phyloP scores from a whole-genome alignment of 2,113 vertebrate genomes.

The Sinocyclocheilus anshuiensis region DNA sequence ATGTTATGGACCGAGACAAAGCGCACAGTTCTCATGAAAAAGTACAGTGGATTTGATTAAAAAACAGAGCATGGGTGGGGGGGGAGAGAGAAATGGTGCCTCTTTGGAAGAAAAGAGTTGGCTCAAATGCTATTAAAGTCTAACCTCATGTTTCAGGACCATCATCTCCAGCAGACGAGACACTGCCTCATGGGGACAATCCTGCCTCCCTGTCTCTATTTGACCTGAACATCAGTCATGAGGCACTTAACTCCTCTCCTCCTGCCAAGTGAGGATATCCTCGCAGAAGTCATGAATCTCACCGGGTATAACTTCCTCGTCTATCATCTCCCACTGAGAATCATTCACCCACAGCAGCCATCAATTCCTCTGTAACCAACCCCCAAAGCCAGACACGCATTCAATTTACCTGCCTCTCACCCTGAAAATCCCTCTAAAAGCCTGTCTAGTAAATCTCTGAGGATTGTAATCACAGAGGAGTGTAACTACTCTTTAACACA shows the following conservation, averaged over 20 bases:
- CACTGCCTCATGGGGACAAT: neutral
- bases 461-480: neutral
- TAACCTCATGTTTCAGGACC: neutral
- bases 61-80: neutral
- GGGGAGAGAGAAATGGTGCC: neutral
- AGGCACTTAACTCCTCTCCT: constrained; percentile 26
- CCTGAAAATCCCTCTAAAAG: constrained; percentile 24
- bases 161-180: neutral
- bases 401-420: constrained; percentile 35
- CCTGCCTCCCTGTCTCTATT: neutral
- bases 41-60: constrained; percentile 8
- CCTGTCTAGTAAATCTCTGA: neutral
- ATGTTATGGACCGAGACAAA: neutral
- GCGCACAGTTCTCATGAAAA: neutral
- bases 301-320: constrained; percentile 8
- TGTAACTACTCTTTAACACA: constrained; percentile 11
- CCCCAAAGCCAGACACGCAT: constrained; percentile 12
- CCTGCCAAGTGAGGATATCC: constrained; percentile 31
- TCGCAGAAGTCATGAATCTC: constrained; percentile 27
- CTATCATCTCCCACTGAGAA: constrained; percentile 46
- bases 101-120: neutral
- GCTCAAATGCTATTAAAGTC: neutral
- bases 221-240: constrained; percentile 29
- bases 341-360: constrained; percentile 35
- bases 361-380: constrained; percentile 30